phyloP scores from a whole-genome alignment of 2,888 invertebrate genomes.

The Exephanes ischioxanthus region DNA sequence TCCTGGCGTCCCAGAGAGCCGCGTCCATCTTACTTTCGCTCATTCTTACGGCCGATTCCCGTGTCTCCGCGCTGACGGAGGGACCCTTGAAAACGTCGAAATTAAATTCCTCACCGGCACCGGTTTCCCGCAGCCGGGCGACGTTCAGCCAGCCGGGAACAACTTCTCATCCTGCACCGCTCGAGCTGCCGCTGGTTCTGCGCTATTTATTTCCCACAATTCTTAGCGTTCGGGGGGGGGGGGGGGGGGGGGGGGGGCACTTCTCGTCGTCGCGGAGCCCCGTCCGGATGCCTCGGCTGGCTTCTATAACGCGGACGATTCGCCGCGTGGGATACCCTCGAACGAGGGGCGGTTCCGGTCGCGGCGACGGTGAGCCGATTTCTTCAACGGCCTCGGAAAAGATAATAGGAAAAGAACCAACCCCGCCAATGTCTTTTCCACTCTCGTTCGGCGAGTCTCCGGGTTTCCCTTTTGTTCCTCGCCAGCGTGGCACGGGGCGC shows the following conservation, averaged over 20 bases:
- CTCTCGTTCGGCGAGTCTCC: constrained; percentile 30
- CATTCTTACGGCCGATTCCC: constrained; percentile 33
- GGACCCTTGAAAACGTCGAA: constrained; percentile 81
- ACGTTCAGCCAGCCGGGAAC: constrained; percentile 67
- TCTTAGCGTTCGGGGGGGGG: constrained; percentile 70
- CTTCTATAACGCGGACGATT: constrained; percentile 3
- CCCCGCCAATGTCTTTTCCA: constrained; percentile 57
- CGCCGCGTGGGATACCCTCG: constrained; percentile 53
- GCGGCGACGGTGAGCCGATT: constrained; percentile 16
- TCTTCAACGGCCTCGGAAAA: constrained; percentile 26
- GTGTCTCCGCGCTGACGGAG: constrained; percentile 34
- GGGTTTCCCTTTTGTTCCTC: constrained; percentile 27
- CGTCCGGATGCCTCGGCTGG: constrained; percentile 34
- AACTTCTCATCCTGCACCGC: constrained; percentile 67
- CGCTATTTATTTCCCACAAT: constrained; percentile 82
- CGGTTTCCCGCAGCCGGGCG: constrained; percentile 40
- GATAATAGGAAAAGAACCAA: constrained; percentile 54
- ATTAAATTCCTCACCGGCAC: constrained; percentile 80
- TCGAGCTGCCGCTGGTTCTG: constrained; percentile 70
- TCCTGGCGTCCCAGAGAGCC: constrained; percentile 2
- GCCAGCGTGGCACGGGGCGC: constrained; percentile 21
- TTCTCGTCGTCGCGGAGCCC: constrained; percentile 23
- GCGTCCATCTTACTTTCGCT: constrained; percentile 28
- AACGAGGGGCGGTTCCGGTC: constrained; percentile 76
- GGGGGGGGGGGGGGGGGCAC: constrained; percentile 34